Percentiles rank a stretch among this genome's conserved stretches.
phyloP scores from a whole-genome alignment of 2,888 invertebrate species.

The Leptopilina syphax region DNA sequence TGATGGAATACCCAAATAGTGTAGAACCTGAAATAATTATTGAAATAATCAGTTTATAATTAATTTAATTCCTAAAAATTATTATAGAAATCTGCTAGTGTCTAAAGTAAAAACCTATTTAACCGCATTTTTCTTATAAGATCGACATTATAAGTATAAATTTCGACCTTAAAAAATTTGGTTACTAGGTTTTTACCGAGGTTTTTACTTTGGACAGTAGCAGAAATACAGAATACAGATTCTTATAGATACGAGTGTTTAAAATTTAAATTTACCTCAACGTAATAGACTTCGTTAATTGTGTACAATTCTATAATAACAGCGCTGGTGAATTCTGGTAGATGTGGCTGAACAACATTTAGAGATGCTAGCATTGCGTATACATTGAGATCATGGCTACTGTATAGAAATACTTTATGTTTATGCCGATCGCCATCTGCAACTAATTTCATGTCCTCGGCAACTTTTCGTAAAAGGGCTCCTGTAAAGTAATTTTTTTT shows the following conservation, averaged over 20 bases:
- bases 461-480: slow-evolving; percentile 44
- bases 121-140: too few relatives aligned
- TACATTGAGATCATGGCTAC: slow-evolving; percentile 69
- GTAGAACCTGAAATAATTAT: not conserved
- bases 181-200: not conserved
- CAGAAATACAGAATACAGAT: too few relatives aligned
- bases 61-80: too few relatives aligned
- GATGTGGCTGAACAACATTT: slow-evolving; percentile 65
- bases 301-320: slow-evolving; percentile 67
- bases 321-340: slow-evolving; percentile 66
- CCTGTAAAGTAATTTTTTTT: slow-evolving; percentile 49
- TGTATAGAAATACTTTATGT: slow-evolving; percentile 69
- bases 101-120: too few relatives aligned
- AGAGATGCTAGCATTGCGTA: slow-evolving; percentile 67
- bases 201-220: not conserved
- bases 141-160: too few relatives aligned
- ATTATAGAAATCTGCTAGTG: too few relatives aligned
- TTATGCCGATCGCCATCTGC: slow-evolving; percentile 67
- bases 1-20: slow-evolving; percentile 18
- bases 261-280: slow-evolving; percentile 61
- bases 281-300: slow-evolving; percentile 57
- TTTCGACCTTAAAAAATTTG: too few relatives aligned
- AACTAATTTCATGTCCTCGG: slow-evolving; percentile 56
- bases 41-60: too few relatives aligned
- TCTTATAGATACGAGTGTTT: too few relatives aligned